A percentile compares a stretch with the other conserved stretches of the same genome.
These are phyloP conservation scores for Polypedilum vanderplanki DNA, from an alignment of 1,140 invertebrate species.

Conservation along the genomic window DNA sequence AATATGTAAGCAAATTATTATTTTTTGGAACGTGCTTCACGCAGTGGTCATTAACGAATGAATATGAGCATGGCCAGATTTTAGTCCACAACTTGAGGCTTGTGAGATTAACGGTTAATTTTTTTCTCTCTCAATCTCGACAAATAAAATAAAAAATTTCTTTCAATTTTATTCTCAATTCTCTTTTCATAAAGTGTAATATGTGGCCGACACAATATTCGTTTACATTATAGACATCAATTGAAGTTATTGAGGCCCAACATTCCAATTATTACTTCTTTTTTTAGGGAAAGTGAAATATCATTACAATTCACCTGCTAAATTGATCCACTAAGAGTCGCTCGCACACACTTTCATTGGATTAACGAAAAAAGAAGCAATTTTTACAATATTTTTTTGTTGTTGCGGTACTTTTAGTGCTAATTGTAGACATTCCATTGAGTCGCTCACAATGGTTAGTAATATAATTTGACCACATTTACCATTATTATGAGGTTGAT, in stretches of 20 bases:
- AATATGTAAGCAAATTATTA: not conserved
- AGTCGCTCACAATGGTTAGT: conserved; percentile 30
- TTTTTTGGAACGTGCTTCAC: conserved; percentile 30
- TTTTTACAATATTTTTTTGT: not conserved
- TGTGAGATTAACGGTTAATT: conserved; percentile 6
- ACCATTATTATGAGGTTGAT: not conserved
- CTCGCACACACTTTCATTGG: not conserved
- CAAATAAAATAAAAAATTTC: not conserved
- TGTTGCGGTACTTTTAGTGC: conserved; percentile 40
- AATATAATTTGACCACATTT: not conserved
- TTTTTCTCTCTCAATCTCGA: not conserved
- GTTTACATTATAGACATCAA: conserved; percentile 18
- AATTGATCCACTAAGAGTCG: not conserved
- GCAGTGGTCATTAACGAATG: conserved; percentile 30
- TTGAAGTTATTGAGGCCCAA: conserved; percentile 1
- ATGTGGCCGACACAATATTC: not conserved
- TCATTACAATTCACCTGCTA: conserved; percentile 15
- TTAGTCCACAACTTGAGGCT: conserved; percentile 28
- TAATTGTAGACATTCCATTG: conserved; percentile 39
- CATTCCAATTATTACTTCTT: conserved; percentile 1
- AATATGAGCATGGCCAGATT: conserved; percentile 35
- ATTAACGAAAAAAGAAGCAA: not conserved
- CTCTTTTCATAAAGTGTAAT: conserved; percentile 11
- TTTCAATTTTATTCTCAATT: not conserved
- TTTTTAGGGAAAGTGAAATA: not conserved